Evolutionary conservation across 2,113 vertebrate genomes (phyloP).

Genomic region (Platysteira castanea): DNA sequence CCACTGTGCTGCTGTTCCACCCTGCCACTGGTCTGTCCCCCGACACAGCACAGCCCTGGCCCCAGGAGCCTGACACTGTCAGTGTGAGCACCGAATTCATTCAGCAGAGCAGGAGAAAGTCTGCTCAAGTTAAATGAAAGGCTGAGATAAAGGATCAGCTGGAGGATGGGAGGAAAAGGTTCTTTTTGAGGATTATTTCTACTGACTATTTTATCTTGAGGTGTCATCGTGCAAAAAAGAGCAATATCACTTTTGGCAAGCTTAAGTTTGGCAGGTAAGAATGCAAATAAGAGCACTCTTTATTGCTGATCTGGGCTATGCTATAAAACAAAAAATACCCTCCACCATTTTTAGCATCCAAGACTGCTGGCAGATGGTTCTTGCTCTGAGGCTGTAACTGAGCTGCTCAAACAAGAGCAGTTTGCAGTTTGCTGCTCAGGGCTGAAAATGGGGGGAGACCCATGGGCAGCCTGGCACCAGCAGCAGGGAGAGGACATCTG

Average conservation of each 20-base stretch:
- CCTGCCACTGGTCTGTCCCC: accelerated
- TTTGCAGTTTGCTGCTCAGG: not conserved
- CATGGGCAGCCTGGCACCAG: accelerated
- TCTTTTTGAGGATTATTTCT: not conserved
- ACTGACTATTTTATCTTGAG: not conserved
- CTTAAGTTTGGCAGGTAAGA: slow-evolving; percentile 13
- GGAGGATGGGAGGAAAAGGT: not conserved
- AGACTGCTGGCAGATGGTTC: not conserved
- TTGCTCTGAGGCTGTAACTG: not conserved
- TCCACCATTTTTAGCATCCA: not conserved
- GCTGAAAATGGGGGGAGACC: not conserved
- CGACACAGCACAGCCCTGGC: not conserved
- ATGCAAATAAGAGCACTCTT: not conserved
- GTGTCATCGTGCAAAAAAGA: not conserved
- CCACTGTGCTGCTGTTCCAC: not conserved
- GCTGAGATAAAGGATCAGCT: not conserved
- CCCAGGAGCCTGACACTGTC: not conserved
- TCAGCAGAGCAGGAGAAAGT: not conserved
- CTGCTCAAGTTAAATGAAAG: not conserved
- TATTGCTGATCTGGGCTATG: not conserved
- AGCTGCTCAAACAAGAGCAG: not conserved
- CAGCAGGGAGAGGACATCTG: not conserved
- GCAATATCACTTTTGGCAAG: not conserved
- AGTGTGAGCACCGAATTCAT: not conserved
- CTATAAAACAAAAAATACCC: not conserved